phyloP scores from a whole-genome alignment of 2,113 vertebrate species.

The Misgurnus mizolepis region DNA sequence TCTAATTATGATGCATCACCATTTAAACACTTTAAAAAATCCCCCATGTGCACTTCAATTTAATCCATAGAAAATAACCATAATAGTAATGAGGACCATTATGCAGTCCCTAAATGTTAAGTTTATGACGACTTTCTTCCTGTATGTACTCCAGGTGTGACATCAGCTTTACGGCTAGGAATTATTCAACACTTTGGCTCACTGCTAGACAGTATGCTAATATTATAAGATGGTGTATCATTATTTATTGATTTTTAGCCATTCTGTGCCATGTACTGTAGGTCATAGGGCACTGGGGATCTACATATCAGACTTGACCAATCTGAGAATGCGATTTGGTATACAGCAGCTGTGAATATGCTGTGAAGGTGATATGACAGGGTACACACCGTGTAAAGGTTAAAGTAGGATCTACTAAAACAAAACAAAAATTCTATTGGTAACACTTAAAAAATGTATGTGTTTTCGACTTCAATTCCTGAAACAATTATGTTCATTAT shows the following conservation, averaged over 20 bases:
- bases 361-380: not conserved
- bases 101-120: not conserved
- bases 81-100: not conserved
- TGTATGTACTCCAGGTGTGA: not conserved
- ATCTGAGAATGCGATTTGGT: slow-evolving; percentile 1
- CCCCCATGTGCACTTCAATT: slow-evolving; percentile 3
- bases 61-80: not conserved
- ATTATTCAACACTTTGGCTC: slow-evolving; percentile 17
- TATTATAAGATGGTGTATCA: slow-evolving; percentile 24
- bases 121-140: not conserved
- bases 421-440: too few relatives aligned
- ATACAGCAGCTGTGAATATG: not conserved
- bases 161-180: not conserved
- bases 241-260: slow-evolving; percentile 45
- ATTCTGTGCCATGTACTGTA: slow-evolving; percentile 24
- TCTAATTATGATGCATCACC: slow-evolving; percentile 30
- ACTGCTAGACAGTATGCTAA: slow-evolving; percentile 10
- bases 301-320: slow-evolving; percentile 30
- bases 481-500: too few relatives aligned
- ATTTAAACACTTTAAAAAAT: slow-evolving; percentile 19
- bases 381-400: too few relatives aligned
- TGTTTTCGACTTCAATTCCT: too few relatives aligned
- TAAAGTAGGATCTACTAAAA: too few relatives aligned
- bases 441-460: too few relatives aligned
- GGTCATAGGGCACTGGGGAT: slow-evolving; percentile 28